phyloP scores from a whole-genome alignment of 2,797 vertebrate species.

The Oreochromis grahami region DNA sequence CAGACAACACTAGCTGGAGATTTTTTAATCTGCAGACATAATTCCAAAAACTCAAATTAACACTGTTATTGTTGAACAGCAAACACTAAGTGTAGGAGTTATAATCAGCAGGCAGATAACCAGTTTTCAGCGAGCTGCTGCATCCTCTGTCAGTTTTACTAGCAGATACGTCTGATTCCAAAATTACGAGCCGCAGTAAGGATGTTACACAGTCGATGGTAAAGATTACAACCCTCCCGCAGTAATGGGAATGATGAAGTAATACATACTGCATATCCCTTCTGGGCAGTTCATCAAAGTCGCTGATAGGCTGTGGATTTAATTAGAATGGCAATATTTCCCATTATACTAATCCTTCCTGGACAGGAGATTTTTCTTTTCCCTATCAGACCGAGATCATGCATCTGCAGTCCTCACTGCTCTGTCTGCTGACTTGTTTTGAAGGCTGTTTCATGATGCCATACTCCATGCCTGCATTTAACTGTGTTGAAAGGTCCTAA shows the following conservation, averaged over 20 bases:
- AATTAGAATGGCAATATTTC: neutral
- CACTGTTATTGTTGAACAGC: neutral
- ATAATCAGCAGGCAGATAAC: slow-evolving; percentile 23
- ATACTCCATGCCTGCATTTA: neutral
- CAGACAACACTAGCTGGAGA: neutral
- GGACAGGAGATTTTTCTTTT: neutral
- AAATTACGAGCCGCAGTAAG: neutral
- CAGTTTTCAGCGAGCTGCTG: neutral
- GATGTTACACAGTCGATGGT: neutral
- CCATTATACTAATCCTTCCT: neutral
- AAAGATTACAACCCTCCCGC: neutral
- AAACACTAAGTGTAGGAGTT: slow-evolving; percentile 17
- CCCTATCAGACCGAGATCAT: neutral
- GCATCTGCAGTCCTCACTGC: neutral
- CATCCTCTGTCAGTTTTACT: neutral
- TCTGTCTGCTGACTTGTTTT: neutral
- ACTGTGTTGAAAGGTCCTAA: neutral
- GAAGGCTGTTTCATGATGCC: neutral
- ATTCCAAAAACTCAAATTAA: neutral
- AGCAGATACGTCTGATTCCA: neutral
- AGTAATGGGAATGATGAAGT: neutral
- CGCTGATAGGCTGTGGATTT: neutral
- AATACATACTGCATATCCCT: neutral
- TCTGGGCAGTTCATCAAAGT: slow-evolving; percentile 1
- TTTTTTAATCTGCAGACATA: neutral